Conservation (phyloP, 2,113 vertebrate species). For the Carollia perspicillata region DNA sequence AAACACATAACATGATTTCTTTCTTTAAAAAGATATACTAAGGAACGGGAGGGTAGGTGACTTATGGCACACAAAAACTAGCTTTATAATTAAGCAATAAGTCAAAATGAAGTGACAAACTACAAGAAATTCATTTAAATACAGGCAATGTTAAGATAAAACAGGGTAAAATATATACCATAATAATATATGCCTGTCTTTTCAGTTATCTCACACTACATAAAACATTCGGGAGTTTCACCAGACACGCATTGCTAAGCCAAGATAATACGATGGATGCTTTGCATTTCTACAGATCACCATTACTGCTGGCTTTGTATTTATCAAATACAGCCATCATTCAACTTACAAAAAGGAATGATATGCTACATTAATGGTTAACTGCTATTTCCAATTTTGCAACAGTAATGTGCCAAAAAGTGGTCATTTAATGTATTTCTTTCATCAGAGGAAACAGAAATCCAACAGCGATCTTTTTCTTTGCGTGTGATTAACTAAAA, state of each 20-base stretch:
- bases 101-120: conserved; percentile 28
- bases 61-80: not conserved
- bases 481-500: not conserved
- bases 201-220: not conserved
- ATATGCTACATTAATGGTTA: not conserved
- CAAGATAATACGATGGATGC: not conserved
- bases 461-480: not conserved
- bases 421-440: not conserved
- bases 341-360: not conserved
- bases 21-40: not conserved
- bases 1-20: not conserved
- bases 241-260: not conserved
- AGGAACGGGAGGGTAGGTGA: not conserved
- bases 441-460: not conserved
- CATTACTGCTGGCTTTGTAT: not conserved
- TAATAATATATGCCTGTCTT: not conserved
- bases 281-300: not conserved
- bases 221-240: not conserved
- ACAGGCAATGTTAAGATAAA: not conserved
- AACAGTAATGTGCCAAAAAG: not conserved
- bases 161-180: not conserved
- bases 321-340: not conserved
- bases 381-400: not conserved
- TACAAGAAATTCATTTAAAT: conserved; percentile 9
- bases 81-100: not conserved